Percentiles rank a stretch among this genome's conserved stretches.
Evolutionary conservation across 92 coral and sea anemone species (phyloP).

Genomic region (Porites cylindrica): DNA sequence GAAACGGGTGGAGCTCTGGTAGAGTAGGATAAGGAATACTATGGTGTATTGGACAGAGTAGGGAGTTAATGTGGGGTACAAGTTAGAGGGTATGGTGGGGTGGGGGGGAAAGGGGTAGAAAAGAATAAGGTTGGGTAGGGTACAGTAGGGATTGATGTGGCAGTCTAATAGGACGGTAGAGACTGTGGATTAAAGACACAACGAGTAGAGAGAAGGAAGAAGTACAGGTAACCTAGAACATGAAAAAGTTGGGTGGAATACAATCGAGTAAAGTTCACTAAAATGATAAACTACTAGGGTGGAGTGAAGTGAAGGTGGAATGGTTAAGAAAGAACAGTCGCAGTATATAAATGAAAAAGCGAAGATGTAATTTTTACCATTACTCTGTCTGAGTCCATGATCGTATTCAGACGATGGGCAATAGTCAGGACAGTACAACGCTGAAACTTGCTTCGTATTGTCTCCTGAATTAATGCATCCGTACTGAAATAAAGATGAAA

Average conservation of each 20-base stretch:
- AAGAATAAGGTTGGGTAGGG: background rate
- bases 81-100: background rate
- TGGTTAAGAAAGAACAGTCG: background rate
- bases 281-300: background rate
- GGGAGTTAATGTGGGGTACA: background rate
- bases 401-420: conserved; percentile 85
- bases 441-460: conserved; percentile 85
- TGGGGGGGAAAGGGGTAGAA: background rate
- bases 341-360: background rate
- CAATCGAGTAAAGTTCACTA: background rate
- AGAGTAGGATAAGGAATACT: background rate
- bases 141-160: background rate
- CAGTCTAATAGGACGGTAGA: background rate
- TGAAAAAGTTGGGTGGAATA: background rate
- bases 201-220: too few relatives aligned
- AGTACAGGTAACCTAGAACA: background rate
- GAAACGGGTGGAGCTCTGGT: background rate
- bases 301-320: background rate
- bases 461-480: conserved; percentile 90
- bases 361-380: conserved; percentile 56
- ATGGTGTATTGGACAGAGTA: background rate
- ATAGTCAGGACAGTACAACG: conserved; percentile 92
- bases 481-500: conserved; percentile 60
- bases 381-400: conserved; percentile 91
- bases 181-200: background rate